Percentiles rank a stretch among this genome's conserved stretches.
These are phyloP conservation scores for Ferdinandea cuprea DNA, from an alignment of 2,888 invertebrate species.

Conservation along the genomic window DNA sequence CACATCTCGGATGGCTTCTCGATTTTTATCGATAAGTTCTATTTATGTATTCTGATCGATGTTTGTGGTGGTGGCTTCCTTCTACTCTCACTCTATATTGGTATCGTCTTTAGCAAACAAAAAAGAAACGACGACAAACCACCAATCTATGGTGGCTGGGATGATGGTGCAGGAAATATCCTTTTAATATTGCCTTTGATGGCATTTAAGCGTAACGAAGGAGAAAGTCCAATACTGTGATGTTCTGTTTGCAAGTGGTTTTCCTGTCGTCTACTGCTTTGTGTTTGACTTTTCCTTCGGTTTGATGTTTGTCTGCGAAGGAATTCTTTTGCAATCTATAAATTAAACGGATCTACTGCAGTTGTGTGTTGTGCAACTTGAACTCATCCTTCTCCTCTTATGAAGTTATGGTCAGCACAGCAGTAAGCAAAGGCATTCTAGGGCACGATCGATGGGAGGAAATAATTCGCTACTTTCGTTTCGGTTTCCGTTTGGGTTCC, in stretches of 20 bases:
- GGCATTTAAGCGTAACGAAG: constrained; percentile 34
- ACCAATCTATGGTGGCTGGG: constrained; percentile 3
- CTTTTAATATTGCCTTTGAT: constrained; percentile 39
- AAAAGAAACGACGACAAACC: constrained; percentile 21
- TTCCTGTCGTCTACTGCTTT: constrained; percentile 6
- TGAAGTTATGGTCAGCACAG: constrained; percentile 42
- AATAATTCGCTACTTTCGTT: constrained; percentile 70
- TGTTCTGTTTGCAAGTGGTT: neutral
- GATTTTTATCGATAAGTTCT: too few species aligned
- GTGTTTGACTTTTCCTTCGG: constrained; percentile 45
- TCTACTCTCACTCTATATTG: too few species aligned
- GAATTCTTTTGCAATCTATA: constrained; percentile 63
- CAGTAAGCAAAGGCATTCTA: constrained; percentile 27
- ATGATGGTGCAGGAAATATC: constrained; percentile 36
- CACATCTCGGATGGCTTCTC: too few species aligned
- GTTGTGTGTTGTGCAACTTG: constrained; percentile 21
- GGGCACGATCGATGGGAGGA: constrained; percentile 59
- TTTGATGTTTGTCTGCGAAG: constrained; percentile 46
- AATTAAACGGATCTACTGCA: constrained; percentile 50
- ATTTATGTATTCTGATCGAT: too few species aligned
- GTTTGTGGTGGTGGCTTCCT: too few species aligned
- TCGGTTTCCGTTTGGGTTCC: constrained; percentile 61
- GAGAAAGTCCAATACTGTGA: constrained; percentile 36
- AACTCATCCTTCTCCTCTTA: constrained; percentile 9
- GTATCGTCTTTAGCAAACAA: neutral